Conservation (phyloP, 1,140 invertebrate genomes). For the Agrilus planipennis region DNA sequence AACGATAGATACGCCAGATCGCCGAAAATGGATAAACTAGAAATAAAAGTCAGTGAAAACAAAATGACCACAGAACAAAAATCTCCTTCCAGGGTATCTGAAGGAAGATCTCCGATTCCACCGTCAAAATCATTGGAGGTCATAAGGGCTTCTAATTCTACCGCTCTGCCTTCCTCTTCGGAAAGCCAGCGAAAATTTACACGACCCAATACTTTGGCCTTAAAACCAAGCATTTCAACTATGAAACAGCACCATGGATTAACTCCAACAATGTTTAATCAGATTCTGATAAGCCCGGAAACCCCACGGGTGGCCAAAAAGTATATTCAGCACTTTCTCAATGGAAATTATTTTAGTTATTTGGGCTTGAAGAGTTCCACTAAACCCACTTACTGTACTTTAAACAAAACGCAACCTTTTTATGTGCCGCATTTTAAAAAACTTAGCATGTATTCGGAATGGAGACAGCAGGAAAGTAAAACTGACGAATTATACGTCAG, state of each 20-base stretch:
- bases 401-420: constrained; percentile 88
- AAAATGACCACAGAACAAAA: background rate
- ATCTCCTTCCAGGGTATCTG: background rate
- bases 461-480: constrained; percentile 43
- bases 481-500: constrained; percentile 28
- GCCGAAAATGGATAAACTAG: constrained; percentile 2
- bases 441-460: constrained; percentile 96
- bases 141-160: no score
- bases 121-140: background rate
- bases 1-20: background rate
- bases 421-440: constrained; percentile 84
- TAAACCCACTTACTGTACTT: constrained; percentile 81
- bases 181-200: constrained; percentile 49
- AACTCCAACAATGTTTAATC: constrained; percentile 61
- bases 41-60: constrained; percentile 2
- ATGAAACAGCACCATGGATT: constrained; percentile 66
- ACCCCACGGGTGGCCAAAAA: constrained; percentile 78
- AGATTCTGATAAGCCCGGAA: constrained; percentile 75
- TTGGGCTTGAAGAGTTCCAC: constrained; percentile 83
- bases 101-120: constrained; percentile 7
- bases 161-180: constrained; percentile 8
- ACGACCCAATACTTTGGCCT: constrained; percentile 62
- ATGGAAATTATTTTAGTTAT: constrained; percentile 88
- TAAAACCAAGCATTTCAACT: constrained; percentile 62
- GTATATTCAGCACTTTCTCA: constrained; percentile 76